Evolutionary conservation across 2,113 vertebrate genomes (phyloP).

Genomic region (Pithys albifrons): DNA sequence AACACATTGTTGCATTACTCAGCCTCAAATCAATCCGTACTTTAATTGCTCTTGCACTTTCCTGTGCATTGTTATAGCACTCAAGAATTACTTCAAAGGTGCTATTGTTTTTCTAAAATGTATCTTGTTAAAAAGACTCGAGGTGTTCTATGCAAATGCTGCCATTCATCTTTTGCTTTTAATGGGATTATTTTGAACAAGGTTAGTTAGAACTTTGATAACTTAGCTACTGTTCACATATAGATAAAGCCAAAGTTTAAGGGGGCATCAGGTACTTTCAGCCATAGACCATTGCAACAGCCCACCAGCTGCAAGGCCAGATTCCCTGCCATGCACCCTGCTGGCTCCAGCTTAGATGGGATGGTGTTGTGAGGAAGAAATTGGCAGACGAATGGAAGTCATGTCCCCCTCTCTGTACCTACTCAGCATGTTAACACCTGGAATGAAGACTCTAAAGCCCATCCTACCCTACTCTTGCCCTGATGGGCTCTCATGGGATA

Average conservation of each 20-base stretch:
- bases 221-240: not conserved
- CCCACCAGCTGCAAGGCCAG: not conserved
- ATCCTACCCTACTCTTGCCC: not conserved
- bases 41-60: slow-evolving; percentile 20
- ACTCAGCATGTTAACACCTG: not conserved
- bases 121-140: not conserved
- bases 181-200: not conserved
- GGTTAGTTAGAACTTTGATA: not conserved
- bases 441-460: not conserved
- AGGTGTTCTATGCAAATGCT: slow-evolving; percentile 29
- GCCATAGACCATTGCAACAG: not conserved
- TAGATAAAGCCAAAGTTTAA: not conserved
- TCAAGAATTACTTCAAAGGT: slow-evolving; percentile 12
- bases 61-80: not conserved
- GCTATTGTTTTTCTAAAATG: not conserved
- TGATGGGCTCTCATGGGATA: not conserved
- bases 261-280: not conserved
- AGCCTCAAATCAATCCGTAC: not conserved
- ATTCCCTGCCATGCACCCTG: fast-evolving
- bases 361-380: not conserved
- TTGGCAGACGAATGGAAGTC: not conserved
- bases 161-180: slow-evolving; percentile 9
- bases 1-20: not conserved
- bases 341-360: not conserved
- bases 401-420: not conserved